Evolutionary conservation across 1,140 invertebrate genomes (phyloP).

Genomic region (Fopius arisanus): DNA sequence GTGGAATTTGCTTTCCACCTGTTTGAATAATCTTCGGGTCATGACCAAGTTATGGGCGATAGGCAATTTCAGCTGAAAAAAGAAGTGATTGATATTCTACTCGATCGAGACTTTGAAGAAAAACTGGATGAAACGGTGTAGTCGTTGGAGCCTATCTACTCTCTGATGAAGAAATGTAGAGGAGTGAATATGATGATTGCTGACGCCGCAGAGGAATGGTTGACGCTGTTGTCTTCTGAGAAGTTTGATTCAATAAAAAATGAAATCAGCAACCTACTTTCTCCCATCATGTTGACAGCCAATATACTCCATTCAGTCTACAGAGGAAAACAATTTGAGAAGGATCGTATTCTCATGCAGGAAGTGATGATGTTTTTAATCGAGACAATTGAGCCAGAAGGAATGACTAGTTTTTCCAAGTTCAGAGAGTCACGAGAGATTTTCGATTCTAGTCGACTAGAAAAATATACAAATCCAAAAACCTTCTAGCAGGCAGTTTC

Average conservation of each 20-base stretch:
- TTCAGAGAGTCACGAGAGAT: neutral
- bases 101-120: neutral
- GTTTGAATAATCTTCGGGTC: neutral
- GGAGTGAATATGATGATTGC: neutral
- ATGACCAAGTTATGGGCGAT: neutral
- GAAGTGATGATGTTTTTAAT: slow-evolving; percentile 3
- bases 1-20: neutral
- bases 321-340: neutral
- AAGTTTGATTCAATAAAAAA: neutral
- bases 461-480: neutral
- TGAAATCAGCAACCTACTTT: neutral
- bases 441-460: neutral
- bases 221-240: neutral
- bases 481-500: neutral
- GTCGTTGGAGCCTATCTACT: neutral
- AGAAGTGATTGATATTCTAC: neutral
- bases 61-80: neutral
- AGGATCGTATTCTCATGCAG: neutral
- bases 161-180: neutral
- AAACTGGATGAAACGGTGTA: neutral
- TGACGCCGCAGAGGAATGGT: neutral
- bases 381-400: neutral
- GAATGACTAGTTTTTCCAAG: neutral
- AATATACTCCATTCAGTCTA: neutral
- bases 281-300: neutral